These are phyloP conservation scores for Drosophila tsacasi DNA, from an alignment of 1,140 invertebrate genomes.

Conservation along the genomic window DNA sequence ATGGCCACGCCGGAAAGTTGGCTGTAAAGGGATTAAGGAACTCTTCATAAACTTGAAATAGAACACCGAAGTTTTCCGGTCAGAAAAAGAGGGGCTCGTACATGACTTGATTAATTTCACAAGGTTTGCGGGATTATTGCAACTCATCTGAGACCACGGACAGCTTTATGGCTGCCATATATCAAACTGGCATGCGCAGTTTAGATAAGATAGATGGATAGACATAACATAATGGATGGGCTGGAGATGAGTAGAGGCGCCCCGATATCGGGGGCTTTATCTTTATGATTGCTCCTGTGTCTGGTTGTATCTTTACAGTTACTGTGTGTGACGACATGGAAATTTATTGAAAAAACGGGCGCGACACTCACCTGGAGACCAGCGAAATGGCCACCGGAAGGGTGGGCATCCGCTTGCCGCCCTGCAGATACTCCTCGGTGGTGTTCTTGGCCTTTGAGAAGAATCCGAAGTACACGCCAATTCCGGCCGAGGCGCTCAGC, in stretches of 20 bases:
- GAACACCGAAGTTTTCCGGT: background rate
- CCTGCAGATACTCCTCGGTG: constrained; percentile 87
- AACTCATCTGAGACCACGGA: constrained; percentile 15
- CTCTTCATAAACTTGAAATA: background rate
- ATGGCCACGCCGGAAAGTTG: constrained; percentile 93
- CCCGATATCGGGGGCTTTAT: constrained; percentile 12
- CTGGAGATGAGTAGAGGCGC: constrained; percentile 3
- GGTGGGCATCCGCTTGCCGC: constrained; percentile 88
- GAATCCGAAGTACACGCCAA: constrained; percentile 90
- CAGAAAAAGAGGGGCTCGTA: constrained; percentile 42
- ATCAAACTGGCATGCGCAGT: constrained; percentile 15
- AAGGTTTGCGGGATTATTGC: constrained; percentile 12
- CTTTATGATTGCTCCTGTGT: constrained; percentile 1
- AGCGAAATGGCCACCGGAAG: constrained; percentile 89
- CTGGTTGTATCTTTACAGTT: constrained; percentile 11
- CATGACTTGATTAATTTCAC: constrained; percentile 24
- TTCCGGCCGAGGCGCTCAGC: constrained; percentile 87
- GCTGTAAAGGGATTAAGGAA: constrained; percentile 83
- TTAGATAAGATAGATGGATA: constrained; percentile 32
- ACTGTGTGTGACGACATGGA: constrained; percentile 27
- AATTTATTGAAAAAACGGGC: constrained; percentile 21
- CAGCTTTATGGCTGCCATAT: constrained; percentile 17
- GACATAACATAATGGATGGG: constrained; percentile 21
- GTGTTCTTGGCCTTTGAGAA: constrained; percentile 79
- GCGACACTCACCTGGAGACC: constrained; percentile 87